Conservation (phyloP, 2,888 invertebrate species). For the Parnassius glacialis region DNA sequence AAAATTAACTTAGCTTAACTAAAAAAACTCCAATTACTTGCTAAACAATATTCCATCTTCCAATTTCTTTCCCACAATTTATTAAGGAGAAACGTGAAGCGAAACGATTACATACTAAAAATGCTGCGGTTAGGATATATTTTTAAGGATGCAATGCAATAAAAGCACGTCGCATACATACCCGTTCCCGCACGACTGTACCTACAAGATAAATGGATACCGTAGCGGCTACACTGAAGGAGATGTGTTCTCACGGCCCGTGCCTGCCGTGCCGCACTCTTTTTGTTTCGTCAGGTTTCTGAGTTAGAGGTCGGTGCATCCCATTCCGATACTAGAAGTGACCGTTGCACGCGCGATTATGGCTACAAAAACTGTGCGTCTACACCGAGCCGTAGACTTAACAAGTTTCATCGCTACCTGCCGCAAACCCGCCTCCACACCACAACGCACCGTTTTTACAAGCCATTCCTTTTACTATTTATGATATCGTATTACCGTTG, state of each 20-base stretch:
- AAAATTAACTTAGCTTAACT: too few relatives aligned
- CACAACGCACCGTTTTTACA: slow-evolving; percentile 44
- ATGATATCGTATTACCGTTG: slow-evolving; percentile 49
- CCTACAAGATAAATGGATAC: slow-evolving; percentile 74
- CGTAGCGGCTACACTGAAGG: slow-evolving; percentile 56
- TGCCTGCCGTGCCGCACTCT: slow-evolving; percentile 67
- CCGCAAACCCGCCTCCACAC: background rate
- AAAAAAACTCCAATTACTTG: too few relatives aligned
- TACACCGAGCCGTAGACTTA: slow-evolving; percentile 46
- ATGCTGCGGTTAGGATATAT: slow-evolving; percentile 66
- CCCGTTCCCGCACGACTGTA: slow-evolving; percentile 78
- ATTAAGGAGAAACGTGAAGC: too few relatives aligned
- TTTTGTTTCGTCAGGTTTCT: slow-evolving; percentile 74
- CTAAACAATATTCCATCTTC: too few relatives aligned
- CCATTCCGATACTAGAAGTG: slow-evolving; percentile 63
- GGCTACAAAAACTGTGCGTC: slow-evolving; percentile 66
- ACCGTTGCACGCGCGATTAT: slow-evolving; percentile 69
- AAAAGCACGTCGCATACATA: slow-evolving; percentile 74
- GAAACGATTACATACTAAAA: slow-evolving; percentile 52
- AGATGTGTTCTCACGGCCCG: slow-evolving; percentile 80
- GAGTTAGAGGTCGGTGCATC: slow-evolving; percentile 73
- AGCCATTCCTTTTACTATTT: slow-evolving; percentile 38
- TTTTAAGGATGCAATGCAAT: slow-evolving; percentile 77
- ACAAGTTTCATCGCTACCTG: slow-evolving; percentile 48
- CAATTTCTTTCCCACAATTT: too few relatives aligned